phyloP scores from a whole-genome alignment of 2,888 invertebrate genomes.

The Tortricodes alternella region DNA sequence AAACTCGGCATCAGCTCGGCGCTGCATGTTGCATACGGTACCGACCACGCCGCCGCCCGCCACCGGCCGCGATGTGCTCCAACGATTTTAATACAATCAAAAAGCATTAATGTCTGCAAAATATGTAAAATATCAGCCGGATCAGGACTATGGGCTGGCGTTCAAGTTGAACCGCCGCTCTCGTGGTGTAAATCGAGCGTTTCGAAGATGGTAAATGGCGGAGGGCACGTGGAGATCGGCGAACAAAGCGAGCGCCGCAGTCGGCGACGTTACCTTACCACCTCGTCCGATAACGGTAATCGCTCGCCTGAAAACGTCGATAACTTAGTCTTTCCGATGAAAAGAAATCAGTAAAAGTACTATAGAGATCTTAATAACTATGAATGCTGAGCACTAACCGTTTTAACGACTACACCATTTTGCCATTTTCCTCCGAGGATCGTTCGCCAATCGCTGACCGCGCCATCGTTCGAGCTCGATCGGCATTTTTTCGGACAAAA shows the following conservation, averaged over 20 bases:
- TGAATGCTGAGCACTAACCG: conserved; percentile 62
- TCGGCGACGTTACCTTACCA: conserved; percentile 47
- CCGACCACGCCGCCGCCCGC: conserved; percentile 28
- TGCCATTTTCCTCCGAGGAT: conserved; percentile 62
- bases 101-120: conserved; percentile 5
- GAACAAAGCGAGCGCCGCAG: conserved; percentile 78
- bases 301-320: conserved; percentile 37
- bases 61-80: conserved; percentile 22
- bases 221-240: conserved; percentile 80
- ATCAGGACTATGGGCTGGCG: conserved; percentile 28
- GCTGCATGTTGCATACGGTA: conserved; percentile 32
- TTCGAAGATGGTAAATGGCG: conserved; percentile 66
- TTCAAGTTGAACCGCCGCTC: conserved; percentile 14
- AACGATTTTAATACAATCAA: conserved; percentile 1
- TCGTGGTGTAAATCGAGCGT: conserved; percentile 38
- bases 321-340: conserved; percentile 22
- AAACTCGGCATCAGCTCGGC: conserved; percentile 38
- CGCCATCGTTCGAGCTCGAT: conserved; percentile 51
- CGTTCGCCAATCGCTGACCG: conserved; percentile 50
- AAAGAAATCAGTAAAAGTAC: conserved; percentile 33
- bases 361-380: conserved; percentile 32
- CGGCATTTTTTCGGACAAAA: conserved; percentile 50
- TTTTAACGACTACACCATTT: conserved; percentile 68
- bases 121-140: conserved; percentile 21
- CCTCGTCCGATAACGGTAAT: conserved; percentile 56